Percentiles rank a stretch among this genome's conserved stretches.
Conservation (phyloP, 2,797 vertebrate genomes). For the Enteromius anoplus region DNA sequence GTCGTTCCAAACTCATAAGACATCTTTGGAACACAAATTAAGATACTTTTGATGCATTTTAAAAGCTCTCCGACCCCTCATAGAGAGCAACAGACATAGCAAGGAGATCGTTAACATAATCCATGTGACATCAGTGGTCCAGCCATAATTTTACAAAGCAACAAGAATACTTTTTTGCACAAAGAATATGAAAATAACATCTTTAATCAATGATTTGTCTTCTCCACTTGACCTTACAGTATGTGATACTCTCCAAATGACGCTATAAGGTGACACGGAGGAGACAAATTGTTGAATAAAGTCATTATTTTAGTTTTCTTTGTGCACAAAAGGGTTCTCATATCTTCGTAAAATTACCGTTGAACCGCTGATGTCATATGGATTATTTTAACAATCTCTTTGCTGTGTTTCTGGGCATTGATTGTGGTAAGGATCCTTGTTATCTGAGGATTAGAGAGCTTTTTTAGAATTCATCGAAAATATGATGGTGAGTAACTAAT, state of each 20-base stretch:
- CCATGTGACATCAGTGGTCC: neutral
- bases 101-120: neutral
- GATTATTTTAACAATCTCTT: neutral
- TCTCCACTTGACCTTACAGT: neutral
- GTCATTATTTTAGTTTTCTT: neutral
- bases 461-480: neutral
- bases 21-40: neutral
- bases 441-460: neutral
- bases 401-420: neutral
- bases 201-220: neutral
- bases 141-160: neutral
- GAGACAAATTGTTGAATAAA: neutral
- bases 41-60: neutral
- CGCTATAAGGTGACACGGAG: too few species aligned
- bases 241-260: neutral
- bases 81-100: neutral
- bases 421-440: neutral
- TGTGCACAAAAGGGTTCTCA: neutral
- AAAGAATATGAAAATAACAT: neutral
- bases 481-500: neutral
- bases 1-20: neutral
- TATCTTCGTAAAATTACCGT: neutral
- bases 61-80: neutral
- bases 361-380: neutral
- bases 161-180: neutral